Percentiles rank a stretch among this genome's conserved stretches.
These are phyloP conservation scores for Chloroceryle inda DNA, from an alignment of 2,797 vertebrate genomes.

Conservation along the genomic window DNA sequence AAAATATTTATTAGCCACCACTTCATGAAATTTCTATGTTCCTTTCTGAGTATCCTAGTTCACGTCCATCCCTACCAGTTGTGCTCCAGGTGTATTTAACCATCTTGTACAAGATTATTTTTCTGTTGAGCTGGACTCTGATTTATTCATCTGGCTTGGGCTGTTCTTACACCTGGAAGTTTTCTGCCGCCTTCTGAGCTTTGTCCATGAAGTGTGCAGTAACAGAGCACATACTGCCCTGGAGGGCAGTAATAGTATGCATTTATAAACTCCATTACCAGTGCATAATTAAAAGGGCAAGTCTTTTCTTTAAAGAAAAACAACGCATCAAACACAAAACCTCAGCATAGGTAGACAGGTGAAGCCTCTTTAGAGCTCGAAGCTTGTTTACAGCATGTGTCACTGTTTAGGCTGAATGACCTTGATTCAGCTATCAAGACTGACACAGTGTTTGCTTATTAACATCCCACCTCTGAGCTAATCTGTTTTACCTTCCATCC, in stretches of 20 bases:
- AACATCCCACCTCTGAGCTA: neutral
- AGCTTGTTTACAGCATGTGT: neutral
- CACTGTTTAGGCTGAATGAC: neutral
- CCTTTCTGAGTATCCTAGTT: neutral
- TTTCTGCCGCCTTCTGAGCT: neutral
- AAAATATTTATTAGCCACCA: neutral
- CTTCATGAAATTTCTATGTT: neutral
- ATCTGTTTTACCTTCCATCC: neutral
- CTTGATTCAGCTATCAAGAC: neutral
- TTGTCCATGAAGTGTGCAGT: neutral
- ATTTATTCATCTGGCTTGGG: neutral
- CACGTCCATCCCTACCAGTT: neutral
- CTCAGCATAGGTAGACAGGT: fast-evolving
- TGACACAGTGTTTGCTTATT: neutral
- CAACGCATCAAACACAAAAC: neutral
- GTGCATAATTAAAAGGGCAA: neutral
- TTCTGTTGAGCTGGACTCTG: neutral
- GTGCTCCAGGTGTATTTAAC: neutral
- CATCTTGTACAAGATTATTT: neutral
- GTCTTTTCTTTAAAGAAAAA: neutral
- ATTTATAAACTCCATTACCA: neutral
- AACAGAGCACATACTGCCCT: too few relatives aligned
- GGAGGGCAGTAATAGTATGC: neutral
- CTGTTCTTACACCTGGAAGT: neutral
- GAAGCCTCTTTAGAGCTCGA: neutral